Evolutionary conservation across 2,113 vertebrate species (phyloP).

Genomic region (Archilochus colubris): DNA sequence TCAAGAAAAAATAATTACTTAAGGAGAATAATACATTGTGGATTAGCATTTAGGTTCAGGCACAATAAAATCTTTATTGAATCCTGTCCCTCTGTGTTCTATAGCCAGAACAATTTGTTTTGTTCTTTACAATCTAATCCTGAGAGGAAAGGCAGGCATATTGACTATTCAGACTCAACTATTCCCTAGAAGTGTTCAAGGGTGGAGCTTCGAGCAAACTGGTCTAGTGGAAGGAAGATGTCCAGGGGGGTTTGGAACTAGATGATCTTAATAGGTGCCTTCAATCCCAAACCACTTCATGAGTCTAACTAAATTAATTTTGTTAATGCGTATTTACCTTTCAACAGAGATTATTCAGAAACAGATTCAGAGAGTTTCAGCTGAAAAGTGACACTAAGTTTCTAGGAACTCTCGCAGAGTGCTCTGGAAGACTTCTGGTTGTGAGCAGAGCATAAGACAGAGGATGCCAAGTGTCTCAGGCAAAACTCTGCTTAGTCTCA

Average conservation of each 20-base stretch:
- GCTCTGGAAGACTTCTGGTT: not conserved
- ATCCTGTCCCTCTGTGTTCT: not conserved
- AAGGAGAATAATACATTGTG: not conserved
- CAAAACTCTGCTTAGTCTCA: not conserved
- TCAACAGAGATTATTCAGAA: not conserved
- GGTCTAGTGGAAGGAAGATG: too few relatives aligned
- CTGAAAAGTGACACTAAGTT: not conserved
- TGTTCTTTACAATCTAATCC: too few relatives aligned
- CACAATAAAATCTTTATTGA: not conserved
- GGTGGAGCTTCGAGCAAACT: too few relatives aligned
- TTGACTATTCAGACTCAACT: too few relatives aligned
- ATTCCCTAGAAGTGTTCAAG: too few relatives aligned
- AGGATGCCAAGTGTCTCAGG: not conserved
- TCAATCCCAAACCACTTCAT: too few relatives aligned
- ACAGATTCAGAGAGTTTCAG: not conserved
- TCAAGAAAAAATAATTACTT: not conserved
- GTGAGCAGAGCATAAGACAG: not conserved
- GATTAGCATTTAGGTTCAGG: not conserved
- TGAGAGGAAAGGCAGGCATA: too few relatives aligned
- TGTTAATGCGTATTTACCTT: not conserved
- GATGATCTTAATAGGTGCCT: too few relatives aligned
- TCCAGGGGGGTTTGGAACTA: too few relatives aligned
- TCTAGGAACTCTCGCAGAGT: not conserved
- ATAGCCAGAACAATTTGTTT: not conserved
- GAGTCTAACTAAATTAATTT: too few relatives aligned